Base-by-base conservation (phyloP, 2,888 invertebrate genomes). In the Pseudococcus viburni region DNA sequence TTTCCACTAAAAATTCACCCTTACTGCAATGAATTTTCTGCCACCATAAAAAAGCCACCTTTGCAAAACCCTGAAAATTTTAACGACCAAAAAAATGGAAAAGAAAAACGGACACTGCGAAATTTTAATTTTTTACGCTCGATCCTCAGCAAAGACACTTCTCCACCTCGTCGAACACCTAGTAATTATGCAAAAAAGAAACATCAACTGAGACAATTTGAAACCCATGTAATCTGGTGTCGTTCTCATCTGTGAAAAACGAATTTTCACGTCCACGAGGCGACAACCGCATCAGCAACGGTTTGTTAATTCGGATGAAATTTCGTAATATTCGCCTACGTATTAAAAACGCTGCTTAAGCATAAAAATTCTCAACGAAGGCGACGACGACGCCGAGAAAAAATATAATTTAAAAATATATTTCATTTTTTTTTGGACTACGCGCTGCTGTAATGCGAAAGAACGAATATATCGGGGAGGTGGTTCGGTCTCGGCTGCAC, bases 391-490 rank as follows among this genome's bases (percentile, higher is more conserved):
- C 33, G n/a, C 39, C 7, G 77, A n/a, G 2, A 39, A 1, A 77
- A 77, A 77, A 55, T 55, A 33, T 15, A n/a, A 42, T 33, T 77
- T 9, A 39, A 77, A 77, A 39, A 77, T 77, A 68, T n/a, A 55
- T 55, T 77, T 77, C 77, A 17, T 77, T 39, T 77, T 42, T n/a
- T 77, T 42, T 77, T 11, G 77, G 77, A 77, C n/a, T 42, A 17
- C 55, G 22, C 26, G 26, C 0, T 1, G 4, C 26, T 22, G 26
- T 12, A 68, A 26, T 15, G 77, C 17, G 42, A 39, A 77, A 42
- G 33, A 77, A 42, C 33, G 42, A 42, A 8, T 42, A n/a, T 8
- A 9, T 15, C n/a, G 8, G n/a, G 7, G 55, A n/a, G 51, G 15
- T 51, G 12, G 51, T 42, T 42, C 8, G 42, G 42, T 42, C 9